phyloP scores from a whole-genome alignment of 2,113 vertebrate species.

The Tricholaema leucomelas region DNA sequence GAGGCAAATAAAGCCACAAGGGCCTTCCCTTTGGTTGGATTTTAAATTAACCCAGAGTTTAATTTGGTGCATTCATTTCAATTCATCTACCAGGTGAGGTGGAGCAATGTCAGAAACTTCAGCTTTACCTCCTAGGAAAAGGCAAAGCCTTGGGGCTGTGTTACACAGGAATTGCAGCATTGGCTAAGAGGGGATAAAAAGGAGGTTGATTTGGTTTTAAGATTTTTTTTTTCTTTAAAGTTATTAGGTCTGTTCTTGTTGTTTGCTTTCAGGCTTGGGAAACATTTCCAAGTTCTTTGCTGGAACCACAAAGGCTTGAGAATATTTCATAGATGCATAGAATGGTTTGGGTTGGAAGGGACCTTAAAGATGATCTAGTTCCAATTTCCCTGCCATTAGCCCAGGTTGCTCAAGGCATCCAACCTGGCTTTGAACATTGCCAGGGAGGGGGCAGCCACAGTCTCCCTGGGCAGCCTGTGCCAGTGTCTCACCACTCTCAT shows the following conservation, averaged over 20 bases:
- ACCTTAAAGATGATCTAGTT: too few species aligned
- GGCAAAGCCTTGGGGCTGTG: not conserved
- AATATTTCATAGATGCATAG: too few species aligned
- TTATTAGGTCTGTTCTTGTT: not conserved
- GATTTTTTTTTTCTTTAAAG: too few species aligned
- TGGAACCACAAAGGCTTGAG: too few species aligned
- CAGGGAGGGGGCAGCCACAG: too few species aligned
- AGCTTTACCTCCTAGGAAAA: not conserved
- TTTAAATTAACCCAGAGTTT: not conserved
- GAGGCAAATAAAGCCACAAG: not conserved
- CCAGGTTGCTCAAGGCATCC: too few species aligned
- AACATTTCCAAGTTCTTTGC: not conserved
- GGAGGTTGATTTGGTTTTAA: not conserved
- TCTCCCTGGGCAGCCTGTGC: too few species aligned
- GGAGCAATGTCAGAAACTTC: not conserved
- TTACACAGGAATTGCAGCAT: accelerated
- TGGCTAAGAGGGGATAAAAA: not conserved
- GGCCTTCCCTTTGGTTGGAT: not conserved
- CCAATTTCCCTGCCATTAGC: too few species aligned
- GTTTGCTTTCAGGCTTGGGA: not conserved
- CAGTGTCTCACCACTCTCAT: too few species aligned
- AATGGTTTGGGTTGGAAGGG: too few species aligned
- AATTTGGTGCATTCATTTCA: not conserved
- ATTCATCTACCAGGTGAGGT: accelerated
- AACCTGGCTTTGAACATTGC: too few species aligned